A percentile compares a stretch with the other conserved stretches of the same genome.
Conservation (phyloP, 2,888 invertebrate genomes). For the Pharmacophagus antenor region DNA sequence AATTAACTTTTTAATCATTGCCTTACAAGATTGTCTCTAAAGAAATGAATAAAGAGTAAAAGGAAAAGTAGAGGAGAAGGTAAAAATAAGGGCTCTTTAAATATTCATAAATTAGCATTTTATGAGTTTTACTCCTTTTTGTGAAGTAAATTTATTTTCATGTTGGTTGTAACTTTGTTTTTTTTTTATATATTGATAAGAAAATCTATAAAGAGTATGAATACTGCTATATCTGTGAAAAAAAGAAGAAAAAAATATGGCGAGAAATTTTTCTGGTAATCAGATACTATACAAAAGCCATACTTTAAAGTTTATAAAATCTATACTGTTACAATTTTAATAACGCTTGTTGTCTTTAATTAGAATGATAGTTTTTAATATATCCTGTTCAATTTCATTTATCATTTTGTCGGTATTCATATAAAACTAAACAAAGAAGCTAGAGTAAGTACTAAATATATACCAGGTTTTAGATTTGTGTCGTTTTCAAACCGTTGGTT, state of each 20-base stretch:
- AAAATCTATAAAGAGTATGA: not conserved
- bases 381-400: not conserved
- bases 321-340: not conserved
- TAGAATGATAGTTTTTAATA: not conserved
- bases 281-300: not conserved
- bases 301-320: not conserved
- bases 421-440: not conserved
- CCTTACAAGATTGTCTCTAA: constrained; percentile 1
- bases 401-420: not conserved
- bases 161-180: not conserved
- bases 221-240: no score
- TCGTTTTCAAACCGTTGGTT: not conserved
- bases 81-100: not conserved
- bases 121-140: not conserved
- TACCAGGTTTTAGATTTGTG: not conserved
- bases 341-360: not conserved
- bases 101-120: constrained; percentile 1
- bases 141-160: not conserved
- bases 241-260: no score
- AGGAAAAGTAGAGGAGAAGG: not conserved
- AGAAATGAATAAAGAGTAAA: constrained; percentile 10
- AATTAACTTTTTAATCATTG: constrained; percentile 10
- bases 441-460: not conserved
- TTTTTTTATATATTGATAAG: no score
- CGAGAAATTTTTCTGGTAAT: not conserved